Conservation (phyloP, 2,113 vertebrate species). For the Hemiprocne comata region DNA sequence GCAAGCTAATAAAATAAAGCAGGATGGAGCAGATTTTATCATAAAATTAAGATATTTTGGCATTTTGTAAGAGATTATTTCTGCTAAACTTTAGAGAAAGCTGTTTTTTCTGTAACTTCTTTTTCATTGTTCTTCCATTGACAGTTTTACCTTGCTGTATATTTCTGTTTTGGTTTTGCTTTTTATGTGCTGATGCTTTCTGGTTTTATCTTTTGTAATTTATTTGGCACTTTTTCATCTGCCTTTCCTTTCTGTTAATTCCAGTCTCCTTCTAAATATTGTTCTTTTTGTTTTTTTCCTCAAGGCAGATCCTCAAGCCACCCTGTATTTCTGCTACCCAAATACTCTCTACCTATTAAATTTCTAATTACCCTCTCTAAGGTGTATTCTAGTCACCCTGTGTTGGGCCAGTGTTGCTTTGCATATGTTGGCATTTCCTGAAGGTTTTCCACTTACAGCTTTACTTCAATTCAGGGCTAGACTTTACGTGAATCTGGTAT, state of each 20-base stretch:
- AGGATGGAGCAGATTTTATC: not conserved
- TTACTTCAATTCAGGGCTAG: not conserved
- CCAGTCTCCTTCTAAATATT: not conserved
- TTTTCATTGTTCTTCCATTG: not conserved
- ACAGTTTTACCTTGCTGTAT: not conserved
- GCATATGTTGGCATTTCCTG: not conserved
- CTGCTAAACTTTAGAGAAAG: not conserved
- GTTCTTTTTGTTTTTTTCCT: not conserved
- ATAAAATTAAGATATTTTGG: not conserved
- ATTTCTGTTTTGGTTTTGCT: not conserved
- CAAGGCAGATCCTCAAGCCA: not conserved
- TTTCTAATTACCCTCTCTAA: not conserved
- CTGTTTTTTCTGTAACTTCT: not conserved
- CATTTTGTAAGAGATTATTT: not conserved
- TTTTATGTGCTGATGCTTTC: not conserved
- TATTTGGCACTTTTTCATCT: not conserved
- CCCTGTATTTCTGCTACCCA: not conserved
- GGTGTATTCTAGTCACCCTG: not conserved
- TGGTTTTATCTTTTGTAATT: not conserved
- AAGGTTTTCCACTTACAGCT: not conserved
- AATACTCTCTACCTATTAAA: not conserved
- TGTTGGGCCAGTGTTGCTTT: not conserved
- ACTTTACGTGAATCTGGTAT: not conserved
- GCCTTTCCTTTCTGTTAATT: not conserved
- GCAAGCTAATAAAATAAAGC: not conserved